phyloP scores from a whole-genome alignment of 2,888 invertebrate species.

The Drosophila phalerata region DNA sequence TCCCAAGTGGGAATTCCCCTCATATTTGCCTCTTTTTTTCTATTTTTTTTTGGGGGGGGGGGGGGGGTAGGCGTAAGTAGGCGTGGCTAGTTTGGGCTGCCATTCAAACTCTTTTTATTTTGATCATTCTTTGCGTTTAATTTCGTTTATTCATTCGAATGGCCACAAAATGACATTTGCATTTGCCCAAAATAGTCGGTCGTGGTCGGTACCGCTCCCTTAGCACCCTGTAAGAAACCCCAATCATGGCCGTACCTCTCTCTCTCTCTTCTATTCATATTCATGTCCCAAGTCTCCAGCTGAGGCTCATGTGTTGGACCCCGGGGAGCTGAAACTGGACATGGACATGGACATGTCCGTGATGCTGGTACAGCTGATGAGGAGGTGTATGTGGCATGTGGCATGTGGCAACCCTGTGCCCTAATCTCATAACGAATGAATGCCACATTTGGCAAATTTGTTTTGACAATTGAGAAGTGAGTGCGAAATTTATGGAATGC shows the following conservation, averaged over 20 bases:
- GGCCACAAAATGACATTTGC: conserved; percentile 84
- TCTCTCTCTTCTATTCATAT: conserved; percentile 7
- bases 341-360: conserved; percentile 23
- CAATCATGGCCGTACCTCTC: not conserved
- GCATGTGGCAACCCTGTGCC: conserved; percentile 31
- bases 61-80: not conserved
- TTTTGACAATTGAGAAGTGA: conserved; percentile 78
- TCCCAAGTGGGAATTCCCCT: conserved; percentile 34
- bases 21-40: not conserved
- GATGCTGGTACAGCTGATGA: conserved; percentile 7
- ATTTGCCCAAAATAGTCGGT: conserved; percentile 54
- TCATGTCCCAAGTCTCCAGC: conserved; percentile 36
- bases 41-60: not conserved
- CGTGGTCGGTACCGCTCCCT: conserved; percentile 12
- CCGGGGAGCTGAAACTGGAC: conserved; percentile 40
- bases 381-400: conserved; percentile 18
- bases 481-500: conserved; percentile 67
- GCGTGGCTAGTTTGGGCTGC: conserved; percentile 48
- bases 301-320: conserved; percentile 44
- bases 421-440: conserved; percentile 83
- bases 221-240: conserved; percentile 1
- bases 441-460: conserved; percentile 80
- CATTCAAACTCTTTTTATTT: conserved; percentile 64
- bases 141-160: conserved; percentile 84
- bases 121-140: conserved; percentile 75